Conservation (phyloP, 2,797 vertebrate species). For the Helarctos malayanus region DNA sequence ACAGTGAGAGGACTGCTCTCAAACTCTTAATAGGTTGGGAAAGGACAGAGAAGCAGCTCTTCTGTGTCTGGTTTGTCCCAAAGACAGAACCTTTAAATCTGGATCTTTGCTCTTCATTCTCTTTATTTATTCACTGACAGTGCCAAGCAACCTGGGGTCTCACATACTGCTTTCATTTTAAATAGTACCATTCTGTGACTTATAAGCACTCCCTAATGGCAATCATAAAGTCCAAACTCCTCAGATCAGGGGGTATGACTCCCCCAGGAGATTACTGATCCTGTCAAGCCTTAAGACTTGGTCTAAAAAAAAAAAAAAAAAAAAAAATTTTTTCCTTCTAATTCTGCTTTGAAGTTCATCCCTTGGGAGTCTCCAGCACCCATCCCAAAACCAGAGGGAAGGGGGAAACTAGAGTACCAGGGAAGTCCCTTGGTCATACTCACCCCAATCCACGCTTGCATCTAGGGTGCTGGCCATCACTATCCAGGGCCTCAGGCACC, state of each 20-base stretch:
- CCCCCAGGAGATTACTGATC: neutral
- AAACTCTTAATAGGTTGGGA: neutral
- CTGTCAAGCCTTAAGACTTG: neutral
- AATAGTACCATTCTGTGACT: neutral
- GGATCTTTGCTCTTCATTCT: neutral
- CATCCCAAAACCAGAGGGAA: constrained; percentile 3
- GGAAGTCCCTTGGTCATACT: constrained; percentile 78
- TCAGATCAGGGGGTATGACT: neutral
- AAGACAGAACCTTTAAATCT: neutral
- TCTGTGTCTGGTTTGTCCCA: neutral
- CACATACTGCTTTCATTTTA: neutral
- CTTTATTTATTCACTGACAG: neutral
- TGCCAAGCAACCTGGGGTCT: neutral
- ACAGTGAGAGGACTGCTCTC: neutral
- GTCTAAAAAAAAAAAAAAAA: neutral
- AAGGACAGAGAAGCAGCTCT: neutral
- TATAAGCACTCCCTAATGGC: neutral
- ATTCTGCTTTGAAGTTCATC: constrained; percentile 38
- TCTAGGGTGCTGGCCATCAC: constrained; percentile 95
- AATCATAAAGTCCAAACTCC: constrained; percentile 23
- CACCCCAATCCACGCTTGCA: constrained; percentile 98
- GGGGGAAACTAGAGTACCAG: neutral
- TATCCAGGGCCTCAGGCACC: constrained; percentile 94
- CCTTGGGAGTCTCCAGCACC: neutral
- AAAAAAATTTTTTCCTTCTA: constrained; percentile 62